Evolutionary conservation across 2,888 invertebrate species (phyloP), one percentile per base, ranked within the genome.

Genomic region (Pammene fasciana): DNA sequence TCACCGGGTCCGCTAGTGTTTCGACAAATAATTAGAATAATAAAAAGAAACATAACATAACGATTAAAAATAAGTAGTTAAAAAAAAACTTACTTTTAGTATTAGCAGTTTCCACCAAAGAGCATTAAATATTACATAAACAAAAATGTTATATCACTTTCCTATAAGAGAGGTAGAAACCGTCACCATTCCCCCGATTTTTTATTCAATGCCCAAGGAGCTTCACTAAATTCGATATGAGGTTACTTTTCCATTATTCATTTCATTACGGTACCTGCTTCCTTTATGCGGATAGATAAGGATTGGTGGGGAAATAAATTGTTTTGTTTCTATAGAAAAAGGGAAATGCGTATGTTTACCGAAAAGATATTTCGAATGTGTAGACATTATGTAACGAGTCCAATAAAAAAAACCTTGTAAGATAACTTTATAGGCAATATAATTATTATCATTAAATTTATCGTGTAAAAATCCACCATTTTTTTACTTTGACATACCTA

Each of bases 201-300:
- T 64, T 68, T 65, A 72, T 75, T 76, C 77, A 77, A 79, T 79
- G 78, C 75, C 75, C 73, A 75, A 74, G 73, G 76, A 74, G 75
- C 74, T 76, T 75, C 72, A 76, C 75, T 75, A 80, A 82, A 85
- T 82, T 82, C 84, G 81, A 84, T 83, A 84, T 84, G 76, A 81
- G 80, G 80, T 75, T 77, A 72, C 76, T 71, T 75, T 81, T 86
- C 82, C 86, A 85, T 86, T 85, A 86, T 86, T 86, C 84, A 86
- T 86, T 82, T 77, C 81, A 84, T 84, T 86, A 86, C 62, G 54
- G 55, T 70, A 60, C 56, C 65, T 65, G 60, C 59, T 48, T 54
- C 60, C 64, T 59, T 62, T 71, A 67, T 64, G 38, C 50, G 61
- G 50, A 46, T 62, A 59, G 67, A 61, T 67, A 67, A 56, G 66